Evolutionary conservation across 2,888 invertebrate species (phyloP).

Genomic region (Cheilosia pagana): DNA sequence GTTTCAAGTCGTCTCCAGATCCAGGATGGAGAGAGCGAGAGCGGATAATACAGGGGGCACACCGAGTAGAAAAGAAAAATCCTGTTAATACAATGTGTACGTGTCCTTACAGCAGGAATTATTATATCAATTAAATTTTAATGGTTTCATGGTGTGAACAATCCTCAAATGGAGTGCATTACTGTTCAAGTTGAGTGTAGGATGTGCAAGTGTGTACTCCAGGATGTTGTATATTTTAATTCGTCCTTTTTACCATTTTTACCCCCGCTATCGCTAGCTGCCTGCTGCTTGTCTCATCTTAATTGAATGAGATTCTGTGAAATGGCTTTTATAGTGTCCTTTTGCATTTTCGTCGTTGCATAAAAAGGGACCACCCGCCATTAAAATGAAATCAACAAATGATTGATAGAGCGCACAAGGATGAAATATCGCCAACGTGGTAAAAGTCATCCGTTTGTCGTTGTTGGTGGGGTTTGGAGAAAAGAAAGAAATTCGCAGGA

Average conservation of each 20-base stretch:
- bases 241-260: constrained; percentile 40
- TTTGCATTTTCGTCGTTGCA: constrained; percentile 35
- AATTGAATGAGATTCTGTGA: constrained; percentile 63
- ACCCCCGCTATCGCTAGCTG: not conserved
- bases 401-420: constrained; percentile 57
- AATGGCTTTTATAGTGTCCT: constrained; percentile 53
- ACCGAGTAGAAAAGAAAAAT: constrained; percentile 26
- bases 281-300: constrained; percentile 44
- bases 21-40: not conserved
- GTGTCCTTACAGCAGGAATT: constrained; percentile 73
- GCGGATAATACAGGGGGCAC: not conserved
- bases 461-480: not conserved
- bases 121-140: constrained; percentile 75
- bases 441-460: constrained; percentile 21
- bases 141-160: constrained; percentile 75
- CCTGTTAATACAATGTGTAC: constrained; percentile 68
- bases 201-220: constrained; percentile 68
- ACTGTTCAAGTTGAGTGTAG: constrained; percentile 64
- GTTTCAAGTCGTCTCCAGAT: constrained; percentile 43
- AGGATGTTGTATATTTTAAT: constrained; percentile 71
- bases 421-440: constrained; percentile 48
- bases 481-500: not conserved
- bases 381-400: constrained; percentile 70
- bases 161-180: constrained; percentile 75
- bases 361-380: constrained; percentile 17